Conservation (phyloP, 2,888 invertebrate genomes). For the Tinea pellionella region DNA sequence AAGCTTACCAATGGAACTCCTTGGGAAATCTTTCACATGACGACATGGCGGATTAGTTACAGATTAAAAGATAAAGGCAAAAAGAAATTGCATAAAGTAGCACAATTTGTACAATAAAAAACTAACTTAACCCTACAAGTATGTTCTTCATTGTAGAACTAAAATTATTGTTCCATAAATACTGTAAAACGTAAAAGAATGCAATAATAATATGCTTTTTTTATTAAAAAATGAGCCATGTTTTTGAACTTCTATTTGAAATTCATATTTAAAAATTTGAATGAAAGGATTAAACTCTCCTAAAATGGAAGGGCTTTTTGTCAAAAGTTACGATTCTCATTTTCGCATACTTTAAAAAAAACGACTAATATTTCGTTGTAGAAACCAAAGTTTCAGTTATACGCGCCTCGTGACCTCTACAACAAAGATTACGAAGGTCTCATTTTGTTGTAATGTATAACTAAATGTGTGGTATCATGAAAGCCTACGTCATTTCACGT, state of each 20-base stretch:
- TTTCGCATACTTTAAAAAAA: constrained; percentile 10
- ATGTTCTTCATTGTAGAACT: too few species aligned
- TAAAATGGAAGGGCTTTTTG: background rate
- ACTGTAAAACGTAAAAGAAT: too few species aligned
- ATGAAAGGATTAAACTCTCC: background rate
- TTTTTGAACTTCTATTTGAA: background rate
- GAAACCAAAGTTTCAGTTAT: background rate
- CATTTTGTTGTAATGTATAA: background rate
- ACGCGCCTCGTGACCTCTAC: background rate
- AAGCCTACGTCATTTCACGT: constrained; percentile 6
- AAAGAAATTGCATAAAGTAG: too few species aligned
- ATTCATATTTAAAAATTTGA: background rate
- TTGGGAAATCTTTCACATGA: too few species aligned
- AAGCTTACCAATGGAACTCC: too few species aligned
- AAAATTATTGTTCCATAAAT: too few species aligned
- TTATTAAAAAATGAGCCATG: too few species aligned
- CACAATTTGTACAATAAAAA: too few species aligned
- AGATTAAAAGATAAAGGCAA: too few species aligned
- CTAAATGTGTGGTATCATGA: background rate
- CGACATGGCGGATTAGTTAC: too few species aligned
- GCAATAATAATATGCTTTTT: too few species aligned
- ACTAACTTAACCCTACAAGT: too few species aligned
- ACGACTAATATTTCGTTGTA: constrained; percentile 8
- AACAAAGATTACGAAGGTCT: background rate
- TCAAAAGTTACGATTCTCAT: background rate